phyloP scores from a whole-genome alignment of 2,113 vertebrate species.

The Phrynocephalus versicolor region DNA sequence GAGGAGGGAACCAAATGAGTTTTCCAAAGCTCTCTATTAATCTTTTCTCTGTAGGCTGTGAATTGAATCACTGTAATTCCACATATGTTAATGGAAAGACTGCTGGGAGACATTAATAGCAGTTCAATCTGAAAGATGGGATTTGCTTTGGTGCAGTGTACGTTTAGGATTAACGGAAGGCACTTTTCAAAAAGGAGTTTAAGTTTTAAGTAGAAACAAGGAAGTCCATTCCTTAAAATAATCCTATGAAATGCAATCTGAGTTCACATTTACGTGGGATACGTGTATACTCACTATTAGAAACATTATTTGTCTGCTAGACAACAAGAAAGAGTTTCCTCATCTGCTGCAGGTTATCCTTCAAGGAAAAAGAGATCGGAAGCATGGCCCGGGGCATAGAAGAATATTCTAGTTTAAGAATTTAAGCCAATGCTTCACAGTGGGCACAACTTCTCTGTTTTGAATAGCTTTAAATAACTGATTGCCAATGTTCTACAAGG shows the following conservation, averaged over 20 bases:
- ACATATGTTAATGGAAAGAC: neutral
- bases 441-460: too few species aligned
- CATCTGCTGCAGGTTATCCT: too few species aligned
- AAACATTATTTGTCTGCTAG: too few species aligned
- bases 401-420: too few species aligned
- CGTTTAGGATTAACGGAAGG: conserved; percentile 54
- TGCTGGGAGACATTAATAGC: neutral
- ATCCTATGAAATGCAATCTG: neutral
- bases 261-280: neutral
- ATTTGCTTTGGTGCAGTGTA: conserved; percentile 35
- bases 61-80: conserved; percentile 23
- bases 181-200: conserved; percentile 31
- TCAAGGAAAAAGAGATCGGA: too few species aligned
- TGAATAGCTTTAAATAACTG: too few species aligned
- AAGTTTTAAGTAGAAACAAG: neutral
- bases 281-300: neutral
- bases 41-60: neutral
- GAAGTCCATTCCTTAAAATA: neutral
- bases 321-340: too few species aligned
- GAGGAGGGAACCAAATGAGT: accelerated
- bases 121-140: conserved; percentile 6
- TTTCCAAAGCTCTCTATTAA: conserved; percentile 27
- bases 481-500: too few species aligned
- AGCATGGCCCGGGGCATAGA: too few species aligned
- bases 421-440: too few species aligned